A percentile compares a stretch with the other conserved stretches of the same genome.
These are phyloP conservation scores for Camelus dromedarius DNA, from an alignment of 2,113 vertebrate species.

Conservation along the genomic window DNA sequence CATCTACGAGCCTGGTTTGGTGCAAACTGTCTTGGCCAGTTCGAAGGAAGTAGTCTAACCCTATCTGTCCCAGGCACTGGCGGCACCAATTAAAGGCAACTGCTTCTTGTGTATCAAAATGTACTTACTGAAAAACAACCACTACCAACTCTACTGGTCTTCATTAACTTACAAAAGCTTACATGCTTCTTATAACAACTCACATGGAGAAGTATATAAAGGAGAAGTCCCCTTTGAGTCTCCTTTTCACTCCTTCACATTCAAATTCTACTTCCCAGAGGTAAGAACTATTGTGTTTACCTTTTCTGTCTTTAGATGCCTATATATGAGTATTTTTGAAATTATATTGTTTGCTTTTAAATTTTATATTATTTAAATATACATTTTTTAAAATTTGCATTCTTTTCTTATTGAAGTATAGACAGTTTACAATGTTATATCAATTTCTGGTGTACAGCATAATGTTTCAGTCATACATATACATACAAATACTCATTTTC, in stretches of 20 bases:
- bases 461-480: too few relatives aligned
- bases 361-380: too few relatives aligned
- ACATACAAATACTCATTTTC: too few relatives aligned
- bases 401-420: too few relatives aligned
- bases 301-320: not conserved
- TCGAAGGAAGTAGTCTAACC: not conserved
- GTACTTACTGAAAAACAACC: not conserved
- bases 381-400: too few relatives aligned
- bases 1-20: not conserved
- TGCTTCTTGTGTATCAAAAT: conserved; percentile 1
- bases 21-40: not conserved
- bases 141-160: not conserved
- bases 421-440: too few relatives aligned
- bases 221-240: not conserved
- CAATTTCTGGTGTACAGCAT: too few relatives aligned
- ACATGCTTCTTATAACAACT: not conserved
- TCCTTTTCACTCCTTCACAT: not conserved
- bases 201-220: not conserved
- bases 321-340: not conserved
- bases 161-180: not conserved
- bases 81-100: not conserved
- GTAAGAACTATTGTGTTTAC: not conserved
- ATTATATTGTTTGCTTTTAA: too few relatives aligned
- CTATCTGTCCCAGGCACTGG: not conserved
- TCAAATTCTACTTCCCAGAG: not conserved